These are phyloP conservation scores for Clusia tigrina DNA, from an alignment of 2,888 invertebrate genomes.

Conservation along the genomic window DNA sequence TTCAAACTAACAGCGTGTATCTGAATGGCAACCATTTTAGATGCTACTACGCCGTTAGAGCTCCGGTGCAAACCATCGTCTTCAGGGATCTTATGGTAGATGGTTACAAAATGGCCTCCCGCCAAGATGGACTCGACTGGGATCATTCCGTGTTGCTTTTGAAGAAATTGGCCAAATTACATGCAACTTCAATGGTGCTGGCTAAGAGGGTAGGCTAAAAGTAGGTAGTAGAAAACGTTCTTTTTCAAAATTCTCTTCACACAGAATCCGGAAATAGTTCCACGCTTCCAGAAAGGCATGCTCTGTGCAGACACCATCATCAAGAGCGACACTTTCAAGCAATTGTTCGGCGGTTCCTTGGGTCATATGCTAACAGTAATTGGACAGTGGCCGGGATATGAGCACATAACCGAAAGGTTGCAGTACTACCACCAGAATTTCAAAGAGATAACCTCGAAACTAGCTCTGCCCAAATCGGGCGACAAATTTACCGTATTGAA, in stretches of 20 bases:
- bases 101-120: constrained; percentile 66
- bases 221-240: neutral
- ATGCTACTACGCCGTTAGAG: constrained; percentile 47
- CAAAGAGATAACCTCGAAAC: constrained; percentile 32
- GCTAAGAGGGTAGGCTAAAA: neutral
- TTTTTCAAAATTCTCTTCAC: neutral
- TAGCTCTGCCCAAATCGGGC: constrained; percentile 38
- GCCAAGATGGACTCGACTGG: constrained; percentile 67
- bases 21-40: no score
- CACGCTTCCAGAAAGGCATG: constrained; percentile 43
- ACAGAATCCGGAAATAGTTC: constrained; percentile 44
- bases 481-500: constrained; percentile 63
- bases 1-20: no score
- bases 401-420: constrained; percentile 59
- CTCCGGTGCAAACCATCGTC: constrained; percentile 58
- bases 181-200: constrained; percentile 66
- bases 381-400: constrained; percentile 63
- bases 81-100: constrained; percentile 67
- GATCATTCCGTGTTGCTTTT: constrained; percentile 66
- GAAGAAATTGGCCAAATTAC: constrained; percentile 66
- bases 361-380: constrained; percentile 50
- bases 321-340: constrained; percentile 41
- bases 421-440: constrained; percentile 43
- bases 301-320: constrained; percentile 38
- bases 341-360: constrained; percentile 46